A percentile compares a stretch with the other conserved stretches of the same genome.
Conservation (phyloP, 1,140 invertebrate species). For the Solenopsis invicta region DNA sequence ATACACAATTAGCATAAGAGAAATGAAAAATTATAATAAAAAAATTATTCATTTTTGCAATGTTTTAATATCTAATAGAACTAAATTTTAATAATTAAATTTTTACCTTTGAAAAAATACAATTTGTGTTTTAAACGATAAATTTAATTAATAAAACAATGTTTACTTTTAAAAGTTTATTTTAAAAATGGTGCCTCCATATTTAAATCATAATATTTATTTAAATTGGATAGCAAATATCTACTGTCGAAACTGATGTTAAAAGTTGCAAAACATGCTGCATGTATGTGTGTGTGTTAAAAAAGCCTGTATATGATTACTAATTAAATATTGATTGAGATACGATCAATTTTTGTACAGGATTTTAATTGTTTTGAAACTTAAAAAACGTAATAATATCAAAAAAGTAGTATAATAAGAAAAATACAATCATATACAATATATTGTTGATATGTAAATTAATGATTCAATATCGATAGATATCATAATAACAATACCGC, state of each 20-base stretch:
- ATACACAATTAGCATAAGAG: background rate
- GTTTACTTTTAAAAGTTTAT: background rate
- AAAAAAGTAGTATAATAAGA: background rate
- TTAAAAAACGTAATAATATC: background rate
- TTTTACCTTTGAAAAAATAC: background rate
- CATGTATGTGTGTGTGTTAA: background rate
- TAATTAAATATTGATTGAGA: background rate
- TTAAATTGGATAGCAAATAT: background rate
- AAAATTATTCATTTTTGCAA: background rate
- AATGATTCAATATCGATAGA: slow-evolving; percentile 22
- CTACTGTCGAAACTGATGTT: slow-evolving; percentile 13
- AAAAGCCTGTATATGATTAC: background rate
- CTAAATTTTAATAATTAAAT: background rate
- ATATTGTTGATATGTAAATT: slow-evolving; percentile 54
- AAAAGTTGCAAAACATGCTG: background rate
- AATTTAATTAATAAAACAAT: background rate
- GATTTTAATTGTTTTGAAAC: slow-evolving; percentile 14
- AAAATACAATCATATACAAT: slow-evolving; percentile 32
- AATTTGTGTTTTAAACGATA: background rate
- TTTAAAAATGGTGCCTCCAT: slow-evolving; percentile 8
- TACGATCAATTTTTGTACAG: background rate
- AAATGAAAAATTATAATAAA: background rate
- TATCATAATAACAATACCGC: slow-evolving; percentile 4
- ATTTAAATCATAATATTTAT: slow-evolving; percentile 3
- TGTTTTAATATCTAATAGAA: background rate